Evolutionary conservation across 2,888 invertebrate genomes (phyloP).

Genomic region (Drosophila colorata): DNA sequence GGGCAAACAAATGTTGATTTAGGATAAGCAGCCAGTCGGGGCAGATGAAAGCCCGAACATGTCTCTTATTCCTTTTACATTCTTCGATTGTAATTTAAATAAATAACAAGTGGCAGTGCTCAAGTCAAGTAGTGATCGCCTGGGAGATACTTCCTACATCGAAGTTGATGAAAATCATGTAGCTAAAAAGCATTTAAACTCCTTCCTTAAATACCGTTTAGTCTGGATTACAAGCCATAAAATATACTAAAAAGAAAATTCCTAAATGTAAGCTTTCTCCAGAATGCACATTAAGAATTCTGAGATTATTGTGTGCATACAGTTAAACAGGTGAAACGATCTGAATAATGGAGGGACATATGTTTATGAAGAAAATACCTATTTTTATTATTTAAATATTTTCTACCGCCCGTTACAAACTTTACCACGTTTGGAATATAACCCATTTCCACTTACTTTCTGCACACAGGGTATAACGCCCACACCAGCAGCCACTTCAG

Average conservation of each 20-base stretch:
- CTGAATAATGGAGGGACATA: too few relatives aligned
- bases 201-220: too few relatives aligned
- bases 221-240: too few relatives aligned
- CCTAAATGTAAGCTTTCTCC: too few relatives aligned
- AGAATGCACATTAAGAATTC: too few relatives aligned
- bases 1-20: conserved; percentile 71
- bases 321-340: too few relatives aligned
- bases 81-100: conserved; percentile 73
- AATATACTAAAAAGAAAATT: too few relatives aligned
- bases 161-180: not conserved
- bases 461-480: not conserved
- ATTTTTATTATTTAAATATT: too few relatives aligned
- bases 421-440: too few relatives aligned
- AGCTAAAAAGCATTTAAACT: too few relatives aligned
- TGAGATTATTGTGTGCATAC: too few relatives aligned
- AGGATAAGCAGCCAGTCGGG: conserved; percentile 62
- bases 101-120: conserved; percentile 48
- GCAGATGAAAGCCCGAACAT: conserved; percentile 38
- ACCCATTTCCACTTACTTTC: not conserved
- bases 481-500: not conserved
- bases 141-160: not conserved
- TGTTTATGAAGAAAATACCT: too few relatives aligned
- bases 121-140: not conserved
- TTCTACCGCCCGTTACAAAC: not conserved
- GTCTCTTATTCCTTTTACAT: conserved; percentile 32